Conservation (phyloP, 2,113 vertebrate genomes). For the Phainopepla nitens region DNA sequence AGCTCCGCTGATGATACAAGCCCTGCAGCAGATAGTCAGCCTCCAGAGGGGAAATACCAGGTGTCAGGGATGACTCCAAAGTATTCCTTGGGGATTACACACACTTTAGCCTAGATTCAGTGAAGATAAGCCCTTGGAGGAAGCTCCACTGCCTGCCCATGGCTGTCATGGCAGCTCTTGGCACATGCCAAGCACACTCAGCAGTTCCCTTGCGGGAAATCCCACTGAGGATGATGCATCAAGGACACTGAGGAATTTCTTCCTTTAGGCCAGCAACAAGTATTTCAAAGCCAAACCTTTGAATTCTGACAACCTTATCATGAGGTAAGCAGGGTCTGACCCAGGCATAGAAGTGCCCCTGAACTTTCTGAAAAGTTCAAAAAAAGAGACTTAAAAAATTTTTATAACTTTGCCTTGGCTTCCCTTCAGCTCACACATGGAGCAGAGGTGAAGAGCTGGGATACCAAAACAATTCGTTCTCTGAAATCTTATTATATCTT, state of each 20-base stretch:
- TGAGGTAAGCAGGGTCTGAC: background rate
- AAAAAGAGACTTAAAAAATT: background rate
- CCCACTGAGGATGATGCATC: background rate
- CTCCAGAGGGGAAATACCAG: constrained; percentile 8
- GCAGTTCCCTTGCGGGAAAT: background rate
- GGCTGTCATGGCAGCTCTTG: background rate
- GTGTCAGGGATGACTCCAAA: background rate
- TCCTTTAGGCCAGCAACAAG: background rate
- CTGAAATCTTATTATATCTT: background rate
- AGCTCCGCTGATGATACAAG: background rate
- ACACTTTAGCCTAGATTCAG: background rate
- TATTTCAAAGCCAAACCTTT: background rate
- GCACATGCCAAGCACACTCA: background rate
- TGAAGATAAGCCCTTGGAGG: background rate
- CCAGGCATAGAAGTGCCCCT: background rate
- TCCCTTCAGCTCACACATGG: background rate
- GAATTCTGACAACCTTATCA: background rate
- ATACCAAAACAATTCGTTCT: background rate
- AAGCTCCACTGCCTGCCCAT: background rate
- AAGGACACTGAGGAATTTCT: background rate
- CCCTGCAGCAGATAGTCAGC: background rate
- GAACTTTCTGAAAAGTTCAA: background rate
- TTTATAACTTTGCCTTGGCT: background rate
- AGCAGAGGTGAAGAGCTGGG: background rate
- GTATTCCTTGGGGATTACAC: background rate